Conservation (phyloP, 2,797 vertebrate genomes). For the Falco peregrinus region DNA sequence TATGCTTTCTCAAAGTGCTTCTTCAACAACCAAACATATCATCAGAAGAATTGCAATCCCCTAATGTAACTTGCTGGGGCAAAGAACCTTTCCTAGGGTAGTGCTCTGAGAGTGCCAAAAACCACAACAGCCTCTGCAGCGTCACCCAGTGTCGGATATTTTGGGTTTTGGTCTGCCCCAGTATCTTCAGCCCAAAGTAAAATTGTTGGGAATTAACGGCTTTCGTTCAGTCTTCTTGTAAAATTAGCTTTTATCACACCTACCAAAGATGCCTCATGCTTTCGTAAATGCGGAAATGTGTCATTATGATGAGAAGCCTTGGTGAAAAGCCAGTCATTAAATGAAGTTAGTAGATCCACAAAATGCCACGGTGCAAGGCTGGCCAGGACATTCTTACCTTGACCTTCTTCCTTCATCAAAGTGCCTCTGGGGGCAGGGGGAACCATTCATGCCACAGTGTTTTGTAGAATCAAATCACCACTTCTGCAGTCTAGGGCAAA, state of each 20-base stretch:
- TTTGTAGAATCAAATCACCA: background rate
- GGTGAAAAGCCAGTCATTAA: background rate
- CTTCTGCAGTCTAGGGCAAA: background rate
- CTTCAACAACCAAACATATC: fast-evolving
- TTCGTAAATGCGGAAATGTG: background rate
- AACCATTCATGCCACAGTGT: background rate
- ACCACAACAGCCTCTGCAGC: background rate
- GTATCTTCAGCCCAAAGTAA: background rate
- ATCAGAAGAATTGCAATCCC: fast-evolving
- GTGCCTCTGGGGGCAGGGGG: background rate
- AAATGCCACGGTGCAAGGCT: background rate
- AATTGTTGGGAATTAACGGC: background rate
- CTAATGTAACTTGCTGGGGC: no score
- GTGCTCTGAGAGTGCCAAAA: background rate
- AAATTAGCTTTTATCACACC: background rate
- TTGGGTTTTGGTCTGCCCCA: background rate
- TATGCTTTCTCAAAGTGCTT: background rate
- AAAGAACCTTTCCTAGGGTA: background rate
- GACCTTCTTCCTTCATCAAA: background rate
- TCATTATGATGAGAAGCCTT: background rate
- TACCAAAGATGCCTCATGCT: background rate
- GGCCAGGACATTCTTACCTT: background rate
- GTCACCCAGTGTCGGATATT: background rate
- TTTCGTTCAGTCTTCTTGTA: background rate
- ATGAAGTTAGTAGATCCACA: background rate